These are phyloP conservation scores for Apocrypta bakeri DNA, from an alignment of 1,140 invertebrate species.

Conservation along the genomic window DNA sequence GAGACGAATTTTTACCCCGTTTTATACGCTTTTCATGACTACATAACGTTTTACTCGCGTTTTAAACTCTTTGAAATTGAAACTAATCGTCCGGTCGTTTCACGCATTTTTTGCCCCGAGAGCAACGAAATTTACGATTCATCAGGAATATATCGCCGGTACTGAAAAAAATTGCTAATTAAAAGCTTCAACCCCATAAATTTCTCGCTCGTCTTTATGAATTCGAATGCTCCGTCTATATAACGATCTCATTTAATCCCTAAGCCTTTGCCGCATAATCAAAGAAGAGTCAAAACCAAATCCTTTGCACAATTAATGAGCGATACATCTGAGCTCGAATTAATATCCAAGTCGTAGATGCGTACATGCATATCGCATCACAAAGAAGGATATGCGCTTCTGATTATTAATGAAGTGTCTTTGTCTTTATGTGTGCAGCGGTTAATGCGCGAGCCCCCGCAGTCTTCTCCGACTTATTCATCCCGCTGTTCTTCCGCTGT, in stretches of 20 bases:
- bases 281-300: neutral
- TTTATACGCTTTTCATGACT: too few relatives aligned
- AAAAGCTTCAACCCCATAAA: neutral
- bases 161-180: neutral
- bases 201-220: neutral
- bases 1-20: too few relatives aligned
- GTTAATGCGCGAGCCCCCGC: conserved; percentile 27
- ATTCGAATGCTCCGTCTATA: neutral
- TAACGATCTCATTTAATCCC: neutral
- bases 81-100: too few relatives aligned
- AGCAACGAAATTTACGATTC: too few relatives aligned
- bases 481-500: neutral
- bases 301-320: conserved; percentile 19
- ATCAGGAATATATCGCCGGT: too few relatives aligned
- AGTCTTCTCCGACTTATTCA: conserved; percentile 26
- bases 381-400: conserved; percentile 29
- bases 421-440: conserved; percentile 13
- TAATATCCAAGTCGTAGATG: conserved; percentile 35
- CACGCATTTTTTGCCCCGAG: too few relatives aligned
- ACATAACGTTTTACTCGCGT: too few relatives aligned
- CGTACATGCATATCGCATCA: neutral
- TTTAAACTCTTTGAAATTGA: too few relatives aligned
- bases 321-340: neutral
- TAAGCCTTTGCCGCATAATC: neutral
- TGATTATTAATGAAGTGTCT: conserved; percentile 49